These are phyloP conservation scores for Muricea muricata DNA, from an alignment of 92 coral and sea anemone genomes.

Conservation along the genomic window DNA sequence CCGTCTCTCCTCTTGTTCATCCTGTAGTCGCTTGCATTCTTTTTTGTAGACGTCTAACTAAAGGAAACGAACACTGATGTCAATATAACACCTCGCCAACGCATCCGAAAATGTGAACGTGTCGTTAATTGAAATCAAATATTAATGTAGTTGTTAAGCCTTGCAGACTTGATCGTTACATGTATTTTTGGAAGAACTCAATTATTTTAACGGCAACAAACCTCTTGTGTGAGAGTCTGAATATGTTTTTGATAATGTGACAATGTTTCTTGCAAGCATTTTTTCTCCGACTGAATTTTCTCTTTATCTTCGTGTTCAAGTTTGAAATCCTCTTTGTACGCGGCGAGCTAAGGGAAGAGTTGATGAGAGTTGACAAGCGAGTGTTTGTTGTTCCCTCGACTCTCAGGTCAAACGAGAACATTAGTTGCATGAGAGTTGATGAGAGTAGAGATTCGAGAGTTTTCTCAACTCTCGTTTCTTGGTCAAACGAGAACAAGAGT, in stretches of 20 bases:
- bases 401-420: not conserved
- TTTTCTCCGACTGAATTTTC: slow-evolving; percentile 34
- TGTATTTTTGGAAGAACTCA: too few species aligned
- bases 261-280: slow-evolving; percentile 21
- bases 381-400: not conserved
- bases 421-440: too few species aligned
- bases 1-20: not conserved
- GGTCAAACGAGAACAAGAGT: too few species aligned
- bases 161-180: too few species aligned
- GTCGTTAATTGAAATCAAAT: too few species aligned
- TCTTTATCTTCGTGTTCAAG: slow-evolving; percentile 38
- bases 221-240: slow-evolving; percentile 36
- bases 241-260: slow-evolving; percentile 11
- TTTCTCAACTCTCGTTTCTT: too few species aligned
- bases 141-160: too few species aligned
- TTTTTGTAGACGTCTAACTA: slow-evolving; percentile 40
- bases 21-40: slow-evolving; percentile 35
- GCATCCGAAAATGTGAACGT: too few species aligned
- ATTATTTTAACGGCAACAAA: not conserved
- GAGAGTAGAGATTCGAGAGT: too few species aligned
- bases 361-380: too few species aligned
- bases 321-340: slow-evolving; percentile 37
- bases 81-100: too few species aligned
- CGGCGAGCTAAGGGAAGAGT: not conserved
- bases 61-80: not conserved